phyloP scores from a whole-genome alignment of 1,140 invertebrate species.

The Episyrphus balteatus region DNA sequence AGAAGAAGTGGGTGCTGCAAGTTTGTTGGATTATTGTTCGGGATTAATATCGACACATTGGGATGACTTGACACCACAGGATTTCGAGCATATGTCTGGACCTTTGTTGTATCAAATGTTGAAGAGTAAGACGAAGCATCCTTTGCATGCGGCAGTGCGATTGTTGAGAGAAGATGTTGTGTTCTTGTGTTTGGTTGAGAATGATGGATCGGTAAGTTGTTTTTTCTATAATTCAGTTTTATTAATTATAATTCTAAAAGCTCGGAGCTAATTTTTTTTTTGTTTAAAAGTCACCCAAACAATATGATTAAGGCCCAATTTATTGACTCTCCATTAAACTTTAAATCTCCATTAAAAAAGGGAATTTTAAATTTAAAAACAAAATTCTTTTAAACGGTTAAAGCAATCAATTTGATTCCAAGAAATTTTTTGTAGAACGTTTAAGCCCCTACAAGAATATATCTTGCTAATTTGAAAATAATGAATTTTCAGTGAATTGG shows the following conservation, averaged over 20 bases:
- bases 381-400: no score
- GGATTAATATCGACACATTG: conserved; percentile 86
- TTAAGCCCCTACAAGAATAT: no score
- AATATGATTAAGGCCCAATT: no score
- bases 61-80: conserved; percentile 78
- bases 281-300: no score
- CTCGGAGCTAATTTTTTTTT: no score
- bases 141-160: conserved; percentile 79
- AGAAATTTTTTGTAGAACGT: no score
- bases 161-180: conserved; percentile 86
- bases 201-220: conserved; percentile 66
- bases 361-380: no score
- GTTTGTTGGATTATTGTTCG: conserved; percentile 77
- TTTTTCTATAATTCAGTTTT: neutral
- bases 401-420: no score
- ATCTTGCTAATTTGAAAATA: no score
- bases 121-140: conserved; percentile 78
- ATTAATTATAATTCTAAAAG: conserved; percentile 5
- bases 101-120: conserved; percentile 81
- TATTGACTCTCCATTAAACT: no score
- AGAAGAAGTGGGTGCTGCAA: conserved; percentile 72
- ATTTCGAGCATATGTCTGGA: conserved; percentile 88
- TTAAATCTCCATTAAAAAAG: no score
- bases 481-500: no score
- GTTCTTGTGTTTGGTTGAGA: conserved; percentile 85